Percentiles rank a stretch among this genome's conserved stretches.
These are phyloP conservation scores for Hycleus phaleratus DNA, from an alignment of 1,140 invertebrate genomes.

Conservation along the genomic window DNA sequence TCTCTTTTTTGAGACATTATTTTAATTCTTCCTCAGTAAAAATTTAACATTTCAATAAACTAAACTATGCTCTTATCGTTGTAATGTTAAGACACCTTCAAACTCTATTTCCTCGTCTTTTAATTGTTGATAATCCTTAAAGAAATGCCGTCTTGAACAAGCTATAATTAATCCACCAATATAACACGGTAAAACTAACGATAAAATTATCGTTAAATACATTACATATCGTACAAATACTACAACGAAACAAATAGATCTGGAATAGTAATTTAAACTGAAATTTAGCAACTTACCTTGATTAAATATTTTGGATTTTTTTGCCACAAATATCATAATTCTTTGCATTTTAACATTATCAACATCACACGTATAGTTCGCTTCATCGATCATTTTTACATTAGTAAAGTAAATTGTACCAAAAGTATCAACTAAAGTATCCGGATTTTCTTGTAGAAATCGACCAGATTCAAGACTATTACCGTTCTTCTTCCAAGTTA, in stretches of 20 bases:
- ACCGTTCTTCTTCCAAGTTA: constrained; percentile 45
- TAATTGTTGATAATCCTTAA: constrained; percentile 36
- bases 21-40: too few relatives aligned
- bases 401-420: constrained; percentile 50
- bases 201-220: constrained; percentile 48
- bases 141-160: constrained; percentile 35
- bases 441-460: constrained; percentile 39
- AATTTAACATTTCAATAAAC: too few relatives aligned
- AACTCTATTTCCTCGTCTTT: constrained; percentile 24
- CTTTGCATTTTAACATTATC: constrained; percentile 46
- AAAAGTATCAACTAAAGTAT: constrained; percentile 48
- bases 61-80: too few relatives aligned
- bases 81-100: too few relatives aligned
- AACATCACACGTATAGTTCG: constrained; percentile 50
- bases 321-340: constrained; percentile 43
- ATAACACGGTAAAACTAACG: constrained; percentile 46
- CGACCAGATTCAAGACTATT: constrained; percentile 39
- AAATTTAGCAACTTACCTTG: constrained; percentile 16
- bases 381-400: constrained; percentile 45
- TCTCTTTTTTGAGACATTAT: too few relatives aligned
- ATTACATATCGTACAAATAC: constrained; percentile 47
- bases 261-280: not conserved
- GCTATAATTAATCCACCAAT: constrained; percentile 45
- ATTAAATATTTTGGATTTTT: constrained; percentile 41
- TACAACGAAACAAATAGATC: constrained; percentile 19